Percentiles rank a stretch among this genome's conserved stretches.
These are phyloP conservation scores for Choristoneura fumiferana DNA, from an alignment of 1,140 invertebrate genomes.

Conservation along the genomic window DNA sequence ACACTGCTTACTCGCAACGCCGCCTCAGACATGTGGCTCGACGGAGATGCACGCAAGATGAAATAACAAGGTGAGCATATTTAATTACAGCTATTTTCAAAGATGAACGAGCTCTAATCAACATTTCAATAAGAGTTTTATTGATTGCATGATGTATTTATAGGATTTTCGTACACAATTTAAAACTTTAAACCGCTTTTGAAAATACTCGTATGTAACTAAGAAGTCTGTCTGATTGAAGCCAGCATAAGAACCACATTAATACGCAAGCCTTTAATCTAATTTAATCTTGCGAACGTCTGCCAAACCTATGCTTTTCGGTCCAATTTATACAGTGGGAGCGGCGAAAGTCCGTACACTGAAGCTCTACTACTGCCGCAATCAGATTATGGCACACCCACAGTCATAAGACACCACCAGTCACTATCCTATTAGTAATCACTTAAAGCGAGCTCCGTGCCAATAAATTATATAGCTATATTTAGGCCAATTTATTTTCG, in stretches of 20 bases:
- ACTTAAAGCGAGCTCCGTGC: neutral
- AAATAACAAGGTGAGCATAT: slow-evolving; percentile 66
- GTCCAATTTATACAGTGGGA: slow-evolving; percentile 48
- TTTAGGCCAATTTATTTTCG: slow-evolving; percentile 14
- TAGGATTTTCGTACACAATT: too few species aligned
- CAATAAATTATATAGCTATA: slow-evolving; percentile 1
- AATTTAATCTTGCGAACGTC: too few species aligned
- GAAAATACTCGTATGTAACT: too few species aligned
- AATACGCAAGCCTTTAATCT: too few species aligned
- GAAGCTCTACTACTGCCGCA: slow-evolving; percentile 73
- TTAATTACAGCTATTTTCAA: slow-evolving; percentile 18
- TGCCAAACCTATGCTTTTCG: slow-evolving; percentile 20
- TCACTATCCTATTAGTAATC: slow-evolving; percentile 27
- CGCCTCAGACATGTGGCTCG: slow-evolving; percentile 38
- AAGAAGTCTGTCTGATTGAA: too few species aligned
- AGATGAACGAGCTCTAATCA: neutral
- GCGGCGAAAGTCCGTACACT: slow-evolving; percentile 55
- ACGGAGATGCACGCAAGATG: slow-evolving; percentile 57
- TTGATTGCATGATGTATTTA: neutral
- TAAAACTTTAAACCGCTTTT: too few species aligned
- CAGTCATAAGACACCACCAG: slow-evolving; percentile 45
- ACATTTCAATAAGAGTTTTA: neutral
- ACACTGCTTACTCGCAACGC: slow-evolving; percentile 47
- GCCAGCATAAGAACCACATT: too few species aligned
- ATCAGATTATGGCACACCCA: slow-evolving; percentile 75